These are phyloP conservation scores for Brachionus koreanus DNA, from an alignment of 1,140 invertebrate species.

Conservation along the genomic window DNA sequence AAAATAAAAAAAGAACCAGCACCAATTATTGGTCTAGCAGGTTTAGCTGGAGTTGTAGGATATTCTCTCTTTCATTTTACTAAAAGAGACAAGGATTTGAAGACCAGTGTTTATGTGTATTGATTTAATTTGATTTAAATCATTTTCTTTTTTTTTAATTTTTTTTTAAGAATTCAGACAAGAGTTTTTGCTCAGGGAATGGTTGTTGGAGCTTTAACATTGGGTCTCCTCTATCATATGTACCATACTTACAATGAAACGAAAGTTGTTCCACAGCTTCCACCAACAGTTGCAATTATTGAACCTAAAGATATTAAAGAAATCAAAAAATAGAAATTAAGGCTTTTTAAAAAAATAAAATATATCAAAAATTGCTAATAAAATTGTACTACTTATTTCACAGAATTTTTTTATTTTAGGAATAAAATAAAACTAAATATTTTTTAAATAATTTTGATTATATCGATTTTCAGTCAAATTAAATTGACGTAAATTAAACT, in stretches of 20 bases:
- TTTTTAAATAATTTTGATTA: not conserved
- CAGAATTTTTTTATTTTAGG: not conserved
- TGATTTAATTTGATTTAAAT: not conserved
- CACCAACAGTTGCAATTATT: not conserved
- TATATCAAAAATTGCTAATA: too few species aligned
- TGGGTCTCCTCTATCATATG: not conserved
- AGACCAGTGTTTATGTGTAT: conserved; percentile 11
- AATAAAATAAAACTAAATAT: not conserved
- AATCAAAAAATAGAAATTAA: not conserved
- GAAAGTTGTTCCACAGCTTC: not conserved
- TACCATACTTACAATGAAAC: not conserved
- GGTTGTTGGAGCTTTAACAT: not conserved
- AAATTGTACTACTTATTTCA: too few species aligned
- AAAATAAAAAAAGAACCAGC: conserved; percentile 35
- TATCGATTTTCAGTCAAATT: not conserved
- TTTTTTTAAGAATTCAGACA: conserved; percentile 8
- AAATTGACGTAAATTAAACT: not conserved
- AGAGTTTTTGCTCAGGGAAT: conserved; percentile 24
- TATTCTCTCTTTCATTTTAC: conserved; percentile 4
- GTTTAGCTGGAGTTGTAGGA: not conserved
- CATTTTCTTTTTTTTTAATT: not conserved
- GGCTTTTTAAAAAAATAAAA: not conserved
- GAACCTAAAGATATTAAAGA: not conserved
- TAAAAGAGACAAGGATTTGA: not conserved
- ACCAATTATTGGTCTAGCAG: not conserved